phyloP scores from a whole-genome alignment of 2,888 invertebrate genomes.

The Tipula lateralis region DNA sequence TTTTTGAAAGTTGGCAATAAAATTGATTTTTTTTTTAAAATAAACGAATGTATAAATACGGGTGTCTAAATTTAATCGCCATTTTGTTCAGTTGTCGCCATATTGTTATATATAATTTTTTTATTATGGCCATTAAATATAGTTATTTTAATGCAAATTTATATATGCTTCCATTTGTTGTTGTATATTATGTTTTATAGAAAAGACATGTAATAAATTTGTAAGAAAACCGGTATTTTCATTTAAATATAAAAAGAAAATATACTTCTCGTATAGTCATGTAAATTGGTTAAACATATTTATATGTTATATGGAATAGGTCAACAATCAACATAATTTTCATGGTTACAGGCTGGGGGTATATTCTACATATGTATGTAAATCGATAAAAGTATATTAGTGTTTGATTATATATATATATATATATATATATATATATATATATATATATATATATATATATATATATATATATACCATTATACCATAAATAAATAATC shows the following conservation, averaged over 20 bases:
- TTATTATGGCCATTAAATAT: not conserved
- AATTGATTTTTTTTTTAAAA: not conserved
- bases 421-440: not conserved
- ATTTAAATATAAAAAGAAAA: not conserved
- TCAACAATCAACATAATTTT: not conserved
- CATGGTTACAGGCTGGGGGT: not conserved
- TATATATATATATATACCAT: not conserved
- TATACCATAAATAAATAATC: not conserved
- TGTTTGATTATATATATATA: not conserved
- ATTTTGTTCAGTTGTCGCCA: not conserved
- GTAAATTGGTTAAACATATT: not conserved
- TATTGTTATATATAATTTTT: not conserved
- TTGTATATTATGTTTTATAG: not conserved
- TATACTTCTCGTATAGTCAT: not conserved
- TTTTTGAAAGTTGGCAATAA: conserved; percentile 3
- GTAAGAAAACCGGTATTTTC: not conserved
- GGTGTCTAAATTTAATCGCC: not conserved
- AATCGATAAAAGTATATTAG: no score
- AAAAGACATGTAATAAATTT: not conserved
- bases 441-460: not conserved
- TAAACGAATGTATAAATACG: not conserved
- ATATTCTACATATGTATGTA: not conserved
- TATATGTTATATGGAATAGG: not conserved
- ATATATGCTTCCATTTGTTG: not conserved
- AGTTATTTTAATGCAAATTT: not conserved